Evolutionary conservation across 2,113 vertebrate species (phyloP).

Genomic region (Ochotona princeps): DNA sequence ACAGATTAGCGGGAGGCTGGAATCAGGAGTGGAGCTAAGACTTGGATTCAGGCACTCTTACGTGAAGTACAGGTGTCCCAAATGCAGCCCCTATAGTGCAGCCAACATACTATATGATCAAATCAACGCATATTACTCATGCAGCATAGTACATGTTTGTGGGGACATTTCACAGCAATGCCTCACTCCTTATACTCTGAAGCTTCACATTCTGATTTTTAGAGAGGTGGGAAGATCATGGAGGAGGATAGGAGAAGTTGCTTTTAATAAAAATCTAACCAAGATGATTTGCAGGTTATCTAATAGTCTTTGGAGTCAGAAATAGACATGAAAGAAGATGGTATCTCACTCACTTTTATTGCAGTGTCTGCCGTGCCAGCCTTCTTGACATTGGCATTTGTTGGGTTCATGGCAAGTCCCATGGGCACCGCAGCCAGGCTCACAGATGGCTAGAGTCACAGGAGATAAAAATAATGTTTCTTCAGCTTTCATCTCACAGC

Average conservation of each 20-base stretch:
- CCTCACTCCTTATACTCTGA: neutral
- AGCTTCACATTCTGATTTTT: neutral
- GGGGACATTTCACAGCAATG: neutral
- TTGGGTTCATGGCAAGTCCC: conserved; percentile 92
- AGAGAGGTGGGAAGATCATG: accelerated
- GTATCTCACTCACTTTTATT: conserved; percentile 92
- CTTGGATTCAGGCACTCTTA: no score
- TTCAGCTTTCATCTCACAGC: conserved; percentile 26
- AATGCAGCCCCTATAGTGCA: no score
- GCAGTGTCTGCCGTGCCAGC: conserved; percentile 92
- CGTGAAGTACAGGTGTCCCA: no score
- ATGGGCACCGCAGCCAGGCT: conserved; percentile 89
- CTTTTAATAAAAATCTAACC: neutral
- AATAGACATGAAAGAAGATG: neutral
- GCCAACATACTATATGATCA: neutral
- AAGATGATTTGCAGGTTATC: neutral
- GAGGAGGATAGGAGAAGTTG: neutral
- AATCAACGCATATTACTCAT: neutral
- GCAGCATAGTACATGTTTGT: neutral
- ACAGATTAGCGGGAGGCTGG: no score
- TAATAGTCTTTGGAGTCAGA: neutral
- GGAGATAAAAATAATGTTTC: neutral
- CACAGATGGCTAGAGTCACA: conserved; percentile 89
- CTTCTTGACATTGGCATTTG: conserved; percentile 92
- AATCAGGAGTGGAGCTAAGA: no score